phyloP scores from a whole-genome alignment of 2,797 vertebrate genomes.

The Pipistrellus pipistrellus region DNA sequence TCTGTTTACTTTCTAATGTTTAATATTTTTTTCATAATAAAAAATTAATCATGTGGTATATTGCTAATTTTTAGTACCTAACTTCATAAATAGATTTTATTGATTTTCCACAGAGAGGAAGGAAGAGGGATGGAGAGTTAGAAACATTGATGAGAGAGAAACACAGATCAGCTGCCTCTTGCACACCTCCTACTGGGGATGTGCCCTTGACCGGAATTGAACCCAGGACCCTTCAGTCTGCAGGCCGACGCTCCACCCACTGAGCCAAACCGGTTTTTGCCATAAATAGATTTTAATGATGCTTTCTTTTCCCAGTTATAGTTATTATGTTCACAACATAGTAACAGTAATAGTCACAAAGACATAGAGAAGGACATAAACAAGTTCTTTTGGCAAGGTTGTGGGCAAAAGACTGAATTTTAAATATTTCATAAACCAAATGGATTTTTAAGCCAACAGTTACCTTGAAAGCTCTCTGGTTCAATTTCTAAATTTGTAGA shows the following conservation, averaged over 20 bases:
- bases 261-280: too few relatives aligned
- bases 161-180: too few relatives aligned
- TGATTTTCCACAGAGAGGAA: background rate
- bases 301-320: background rate
- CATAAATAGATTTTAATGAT: slow-evolving; percentile 13
- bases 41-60: background rate
- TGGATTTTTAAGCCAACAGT: slow-evolving; percentile 19
- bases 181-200: too few relatives aligned
- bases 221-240: too few relatives aligned
- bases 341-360: background rate
- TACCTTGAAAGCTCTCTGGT: slow-evolving; percentile 33
- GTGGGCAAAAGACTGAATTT: background rate
- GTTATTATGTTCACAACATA: slow-evolving; percentile 7
- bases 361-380: slow-evolving; percentile 5
- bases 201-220: too few relatives aligned
- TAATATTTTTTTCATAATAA: slow-evolving; percentile 36
- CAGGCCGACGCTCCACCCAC: too few relatives aligned
- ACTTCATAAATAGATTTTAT: slow-evolving; percentile 8
- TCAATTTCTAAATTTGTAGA: slow-evolving; percentile 22
- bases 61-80: background rate
- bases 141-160: too few relatives aligned
- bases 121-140: too few relatives aligned
- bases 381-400: slow-evolving; percentile 12
- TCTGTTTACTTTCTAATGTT: slow-evolving; percentile 27
- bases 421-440: background rate